Evolutionary conservation across 2,113 vertebrate genomes (phyloP), one percentile per base, ranked within the genome.

Genomic region (Leuciscus idus): DNA sequence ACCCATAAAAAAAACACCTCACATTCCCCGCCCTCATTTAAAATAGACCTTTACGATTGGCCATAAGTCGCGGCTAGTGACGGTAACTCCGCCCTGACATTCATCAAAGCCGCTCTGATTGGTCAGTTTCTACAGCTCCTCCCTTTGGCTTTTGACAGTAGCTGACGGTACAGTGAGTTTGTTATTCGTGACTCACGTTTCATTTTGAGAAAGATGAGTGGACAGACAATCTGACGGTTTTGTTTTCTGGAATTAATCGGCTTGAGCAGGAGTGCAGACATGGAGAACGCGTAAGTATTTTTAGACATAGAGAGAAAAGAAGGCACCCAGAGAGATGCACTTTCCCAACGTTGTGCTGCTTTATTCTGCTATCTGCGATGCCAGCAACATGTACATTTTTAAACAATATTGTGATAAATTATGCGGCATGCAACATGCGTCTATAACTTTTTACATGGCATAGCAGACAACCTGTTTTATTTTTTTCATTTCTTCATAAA

Each of bases 241-340:
- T 28, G 30, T 81, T 64, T 81, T 3, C 26, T 81, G n/a, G 36
- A 48, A 81, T 64, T 81, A 10, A 62, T 9, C 79, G 7, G 6
- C 59, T 64, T 48, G 59, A 46, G 59, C 33, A 28, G 59, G 57
- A 81, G 36, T 28, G 39, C 39, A 81, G 61, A 48, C n/a, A 81
- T 81, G 79, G 79, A 81, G 61, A 50, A 19, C 79, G 2, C 26
- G 79, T 81, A 30, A 30, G 79, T 64, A 48, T 66, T 81, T 81
- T 48, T 39, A 48, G 39, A 12, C 8, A 23, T 30, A 11, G 4
- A 46, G 12, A 26, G 1, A 61, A 30, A n/a, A 48, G 78, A 66
- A 61, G 15, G 6, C 6, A 4, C 26, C 19, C 3, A 76, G 48
- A 77, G 52, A 55, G 17, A 55, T 17, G 6, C 12, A n/a, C 26